A percentile compares a stretch with the other conserved stretches of the same genome.
These are phyloP conservation scores for Corythoichthys haematopterus DNA, from an alignment of 2,113 vertebrate species.

Conservation along the genomic window DNA sequence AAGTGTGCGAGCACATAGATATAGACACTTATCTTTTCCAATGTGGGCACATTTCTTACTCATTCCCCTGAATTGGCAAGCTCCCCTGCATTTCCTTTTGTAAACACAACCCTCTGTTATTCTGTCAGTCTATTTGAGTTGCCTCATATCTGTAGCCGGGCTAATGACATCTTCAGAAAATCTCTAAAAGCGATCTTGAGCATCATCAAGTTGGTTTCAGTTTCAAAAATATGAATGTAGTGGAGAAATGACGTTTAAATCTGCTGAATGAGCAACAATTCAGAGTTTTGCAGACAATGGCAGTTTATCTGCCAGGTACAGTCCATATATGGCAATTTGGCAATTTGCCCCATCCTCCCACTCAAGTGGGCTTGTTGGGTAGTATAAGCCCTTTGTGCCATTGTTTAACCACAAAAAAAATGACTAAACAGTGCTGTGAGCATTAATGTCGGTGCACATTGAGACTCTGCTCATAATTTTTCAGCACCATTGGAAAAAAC, in stretches of 20 bases:
- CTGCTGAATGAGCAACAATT: background rate
- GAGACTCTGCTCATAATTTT: background rate
- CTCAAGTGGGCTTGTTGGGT: background rate
- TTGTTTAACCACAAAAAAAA: background rate
- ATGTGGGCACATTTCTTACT: constrained; percentile 12
- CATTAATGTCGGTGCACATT: background rate
- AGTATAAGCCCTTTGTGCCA: background rate
- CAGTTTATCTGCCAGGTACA: background rate
- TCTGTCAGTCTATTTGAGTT: constrained; percentile 14
- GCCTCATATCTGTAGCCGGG: constrained; percentile 27
- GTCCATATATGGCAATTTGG: background rate
- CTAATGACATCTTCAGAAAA: constrained; percentile 27
- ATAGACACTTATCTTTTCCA: constrained; percentile 4
- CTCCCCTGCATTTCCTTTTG: constrained; percentile 13
- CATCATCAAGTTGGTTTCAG: background rate
- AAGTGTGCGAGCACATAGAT: constrained; percentile 10
- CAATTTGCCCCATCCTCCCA: background rate
- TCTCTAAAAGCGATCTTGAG: constrained; percentile 5
- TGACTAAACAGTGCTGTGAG: background rate
- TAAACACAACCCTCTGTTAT: constrained; percentile 23
- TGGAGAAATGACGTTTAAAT: background rate
- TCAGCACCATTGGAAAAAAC: too few relatives aligned
- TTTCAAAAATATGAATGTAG: background rate
- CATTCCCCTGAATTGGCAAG: constrained; percentile 5
- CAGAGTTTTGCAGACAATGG: background rate